Conservation (phyloP, 2,797 vertebrate species). For the Leucoraja ocellata region DNA sequence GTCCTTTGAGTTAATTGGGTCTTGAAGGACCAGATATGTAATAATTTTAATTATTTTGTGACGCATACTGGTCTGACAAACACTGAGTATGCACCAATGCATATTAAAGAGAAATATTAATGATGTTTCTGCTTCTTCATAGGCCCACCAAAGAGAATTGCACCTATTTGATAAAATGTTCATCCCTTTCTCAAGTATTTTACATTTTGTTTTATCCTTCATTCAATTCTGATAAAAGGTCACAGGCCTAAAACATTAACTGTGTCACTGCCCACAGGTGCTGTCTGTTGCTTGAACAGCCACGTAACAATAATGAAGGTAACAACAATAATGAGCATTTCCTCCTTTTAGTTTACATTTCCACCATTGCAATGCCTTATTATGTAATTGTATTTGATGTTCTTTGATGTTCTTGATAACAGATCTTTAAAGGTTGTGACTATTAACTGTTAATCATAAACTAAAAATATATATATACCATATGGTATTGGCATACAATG, state of each 20-base stretch:
- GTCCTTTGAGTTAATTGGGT: neutral
- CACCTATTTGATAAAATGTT: neutral
- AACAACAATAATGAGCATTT: too few relatives aligned
- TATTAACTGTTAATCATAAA: neutral
- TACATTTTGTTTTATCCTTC: neutral
- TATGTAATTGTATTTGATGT: neutral
- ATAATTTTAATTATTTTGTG: neutral
- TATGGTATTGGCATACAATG: neutral
- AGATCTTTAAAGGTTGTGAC: neutral
- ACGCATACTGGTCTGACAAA: neutral
- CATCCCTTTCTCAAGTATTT: neutral
- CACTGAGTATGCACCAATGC: neutral
- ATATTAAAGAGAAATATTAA: neutral
- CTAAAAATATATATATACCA: neutral
- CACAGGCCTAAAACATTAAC: too few relatives aligned
- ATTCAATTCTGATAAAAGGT: too few relatives aligned
- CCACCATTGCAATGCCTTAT: too few relatives aligned
- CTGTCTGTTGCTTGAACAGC: too few relatives aligned
- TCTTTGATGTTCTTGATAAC: neutral
- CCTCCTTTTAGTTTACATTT: too few relatives aligned
- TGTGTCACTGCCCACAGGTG: too few relatives aligned
- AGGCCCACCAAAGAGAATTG: neutral
- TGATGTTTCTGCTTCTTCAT: neutral
- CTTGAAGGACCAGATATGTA: neutral
- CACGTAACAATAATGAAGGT: too few relatives aligned